Evolutionary conservation across 2,888 invertebrate species (phyloP).

Genomic region (Agonopterix alstromeriana): DNA sequence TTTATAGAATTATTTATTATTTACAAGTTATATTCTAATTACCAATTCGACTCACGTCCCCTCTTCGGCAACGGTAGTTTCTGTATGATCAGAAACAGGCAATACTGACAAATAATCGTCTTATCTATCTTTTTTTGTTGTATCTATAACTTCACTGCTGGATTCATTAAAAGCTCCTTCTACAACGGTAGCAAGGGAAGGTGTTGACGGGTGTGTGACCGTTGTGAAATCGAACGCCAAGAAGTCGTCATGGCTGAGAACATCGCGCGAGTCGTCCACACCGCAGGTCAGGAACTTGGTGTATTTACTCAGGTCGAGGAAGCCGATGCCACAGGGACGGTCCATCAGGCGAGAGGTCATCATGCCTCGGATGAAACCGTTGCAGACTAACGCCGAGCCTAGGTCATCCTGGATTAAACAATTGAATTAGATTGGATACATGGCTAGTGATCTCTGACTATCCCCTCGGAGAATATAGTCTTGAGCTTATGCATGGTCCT

Average conservation of each 20-base stretch:
- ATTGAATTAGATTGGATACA: not conserved
- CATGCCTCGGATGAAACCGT: slow-evolving; percentile 49
- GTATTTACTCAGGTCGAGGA: slow-evolving; percentile 41
- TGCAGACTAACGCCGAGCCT: slow-evolving; percentile 51
- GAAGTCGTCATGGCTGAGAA: slow-evolving; percentile 35
- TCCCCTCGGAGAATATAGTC: too few relatives aligned
- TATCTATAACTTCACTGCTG: too few relatives aligned
- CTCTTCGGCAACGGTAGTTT: too few relatives aligned
- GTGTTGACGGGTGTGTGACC: not conserved
- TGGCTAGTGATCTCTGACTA: too few relatives aligned
- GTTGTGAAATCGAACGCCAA: slow-evolving; percentile 30
- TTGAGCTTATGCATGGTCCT: too few relatives aligned
- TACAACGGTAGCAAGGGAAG: not conserved
- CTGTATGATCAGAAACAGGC: too few relatives aligned
- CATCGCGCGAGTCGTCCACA: slow-evolving; percentile 59
- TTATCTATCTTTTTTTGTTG: too few relatives aligned
- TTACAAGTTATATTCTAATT: too few relatives aligned
- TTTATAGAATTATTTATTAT: too few relatives aligned
- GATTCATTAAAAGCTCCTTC: too few relatives aligned
- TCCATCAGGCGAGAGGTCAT: slow-evolving; percentile 58
- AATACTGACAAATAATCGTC: too few relatives aligned
- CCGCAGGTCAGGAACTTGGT: slow-evolving; percentile 59
- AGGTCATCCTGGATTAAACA: slow-evolving; percentile 44
- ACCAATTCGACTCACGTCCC: too few relatives aligned
- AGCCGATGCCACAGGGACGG: slow-evolving; percentile 60